Percentiles rank a stretch among this genome's conserved stretches.
Evolutionary conservation across 1,140 invertebrate genomes (phyloP).

Genomic region (Papilio dardanus): DNA sequence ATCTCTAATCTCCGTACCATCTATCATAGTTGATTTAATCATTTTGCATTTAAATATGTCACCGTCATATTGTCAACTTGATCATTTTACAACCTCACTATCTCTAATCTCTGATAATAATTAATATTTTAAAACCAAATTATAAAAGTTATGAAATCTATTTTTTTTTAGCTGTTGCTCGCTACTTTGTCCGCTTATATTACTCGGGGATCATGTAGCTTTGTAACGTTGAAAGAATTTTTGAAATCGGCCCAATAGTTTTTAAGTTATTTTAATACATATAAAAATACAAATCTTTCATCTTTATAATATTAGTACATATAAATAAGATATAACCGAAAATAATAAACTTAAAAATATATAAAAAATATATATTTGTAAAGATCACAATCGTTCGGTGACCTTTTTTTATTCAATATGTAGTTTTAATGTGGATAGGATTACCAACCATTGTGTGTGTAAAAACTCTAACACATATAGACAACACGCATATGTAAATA

Average conservation of each 20-base stretch:
- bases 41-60: conserved; percentile 14
- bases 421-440: not conserved
- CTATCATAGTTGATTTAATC: not conserved
- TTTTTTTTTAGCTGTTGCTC: too few relatives aligned
- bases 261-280: too few relatives aligned
- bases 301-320: too few relatives aligned
- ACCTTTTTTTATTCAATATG: not conserved
- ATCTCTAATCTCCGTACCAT: not conserved
- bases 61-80: not conserved
- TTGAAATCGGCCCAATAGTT: too few relatives aligned
- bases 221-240: too few relatives aligned
- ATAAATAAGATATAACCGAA: too few relatives aligned
- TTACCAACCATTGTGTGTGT: not conserved
- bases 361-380: not conserved
- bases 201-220: too few relatives aligned
- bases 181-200: too few relatives aligned
- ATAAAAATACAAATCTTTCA: too few relatives aligned
- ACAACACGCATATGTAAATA: conserved; percentile 15
- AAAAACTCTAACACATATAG: not conserved
- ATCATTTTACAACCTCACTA: not conserved
- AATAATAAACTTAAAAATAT: not conserved
- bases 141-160: too few relatives aligned
- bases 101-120: not conserved
- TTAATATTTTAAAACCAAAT: not conserved
- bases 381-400: not conserved